Evolutionary conservation across 1,140 invertebrate species (phyloP).

Genomic region (Psilanteris sp.): DNA sequence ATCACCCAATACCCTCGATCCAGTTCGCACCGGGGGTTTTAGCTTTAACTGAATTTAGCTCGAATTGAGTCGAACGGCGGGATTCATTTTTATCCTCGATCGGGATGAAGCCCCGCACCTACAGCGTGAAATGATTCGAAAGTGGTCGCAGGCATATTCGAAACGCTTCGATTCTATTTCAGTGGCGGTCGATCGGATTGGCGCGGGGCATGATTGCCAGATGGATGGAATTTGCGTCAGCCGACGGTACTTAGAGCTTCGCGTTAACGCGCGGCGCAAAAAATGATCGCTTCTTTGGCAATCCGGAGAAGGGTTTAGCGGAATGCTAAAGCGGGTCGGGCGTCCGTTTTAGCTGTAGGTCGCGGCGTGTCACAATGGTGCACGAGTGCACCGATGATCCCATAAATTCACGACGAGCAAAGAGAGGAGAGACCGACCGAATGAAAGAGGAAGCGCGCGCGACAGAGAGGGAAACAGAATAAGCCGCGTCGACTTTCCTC

Average conservation of each 20-base stretch:
- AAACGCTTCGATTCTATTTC: conserved; percentile 46
- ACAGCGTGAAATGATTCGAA: conserved; percentile 6
- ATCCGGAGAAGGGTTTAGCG: conserved; percentile 39
- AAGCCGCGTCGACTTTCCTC: conserved; percentile 47
- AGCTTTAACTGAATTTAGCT: too few relatives aligned
- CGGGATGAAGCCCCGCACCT: conserved; percentile 1
- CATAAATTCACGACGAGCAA: conserved; percentile 68
- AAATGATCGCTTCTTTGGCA: conserved; percentile 55
- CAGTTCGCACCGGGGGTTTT: too few relatives aligned
- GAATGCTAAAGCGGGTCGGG: conserved; percentile 42
- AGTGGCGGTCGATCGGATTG: conserved; percentile 61
- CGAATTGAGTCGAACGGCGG: too few relatives aligned
- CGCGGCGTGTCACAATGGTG: conserved; percentile 62
- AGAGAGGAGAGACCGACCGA: conserved; percentile 21
- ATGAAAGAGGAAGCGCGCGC: not conserved
- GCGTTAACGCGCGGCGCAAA: conserved; percentile 20
- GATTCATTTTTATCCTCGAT: conserved; percentile 14
- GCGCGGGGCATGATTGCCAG: conserved; percentile 47
- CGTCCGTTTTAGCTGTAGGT: conserved; percentile 64
- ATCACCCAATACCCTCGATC: too few relatives aligned
- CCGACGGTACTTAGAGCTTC: conserved; percentile 22
- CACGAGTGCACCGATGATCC: conserved; percentile 67
- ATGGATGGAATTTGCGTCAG: conserved; percentile 37
- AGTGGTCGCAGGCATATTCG: conserved; percentile 1
- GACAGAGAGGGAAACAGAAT: not conserved